Conservation (phyloP, 2,888 invertebrate genomes). For the Hydropsyche betteni region DNA sequence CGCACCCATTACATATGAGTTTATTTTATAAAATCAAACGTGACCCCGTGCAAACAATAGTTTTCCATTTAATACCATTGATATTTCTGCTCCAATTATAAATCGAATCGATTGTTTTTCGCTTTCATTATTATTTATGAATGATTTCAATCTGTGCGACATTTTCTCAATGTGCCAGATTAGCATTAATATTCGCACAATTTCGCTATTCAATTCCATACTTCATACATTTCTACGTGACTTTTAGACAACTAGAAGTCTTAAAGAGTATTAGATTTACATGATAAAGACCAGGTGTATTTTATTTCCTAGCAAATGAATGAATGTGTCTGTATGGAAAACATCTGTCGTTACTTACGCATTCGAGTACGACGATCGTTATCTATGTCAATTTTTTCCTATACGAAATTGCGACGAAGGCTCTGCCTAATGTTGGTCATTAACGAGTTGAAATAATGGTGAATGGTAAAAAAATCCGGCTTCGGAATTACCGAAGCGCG, state of each 20-base stretch:
- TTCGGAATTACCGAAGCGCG: conserved; percentile 19
- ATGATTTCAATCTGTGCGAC: no score
- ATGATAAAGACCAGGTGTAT: conserved; percentile 41
- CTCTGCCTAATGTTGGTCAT: neutral
- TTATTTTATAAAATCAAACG: neutral
- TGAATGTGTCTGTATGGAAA: conserved; percentile 7
- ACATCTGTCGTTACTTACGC: conserved; percentile 11
- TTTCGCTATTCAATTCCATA: no score
- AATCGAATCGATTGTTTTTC: neutral
- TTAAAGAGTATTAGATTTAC: conserved; percentile 36
- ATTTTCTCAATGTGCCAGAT: no score
- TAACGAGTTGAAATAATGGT: no score
- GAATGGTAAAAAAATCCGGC: neutral
- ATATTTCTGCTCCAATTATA: neutral
- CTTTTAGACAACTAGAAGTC: conserved; percentile 11
- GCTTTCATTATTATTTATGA: no score
- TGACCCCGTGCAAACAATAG: neutral
- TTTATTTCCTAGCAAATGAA: neutral
- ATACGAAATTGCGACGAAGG: neutral
- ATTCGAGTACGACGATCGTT: no score
- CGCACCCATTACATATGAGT: conserved; percentile 7
- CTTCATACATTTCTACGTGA: conserved; percentile 32
- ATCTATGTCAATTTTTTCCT: neutral
- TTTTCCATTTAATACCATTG: neutral
- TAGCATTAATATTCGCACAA: no score